These are phyloP conservation scores for Clarias gariepinus DNA, from an alignment of 2,113 vertebrate species.

Conservation along the genomic window DNA sequence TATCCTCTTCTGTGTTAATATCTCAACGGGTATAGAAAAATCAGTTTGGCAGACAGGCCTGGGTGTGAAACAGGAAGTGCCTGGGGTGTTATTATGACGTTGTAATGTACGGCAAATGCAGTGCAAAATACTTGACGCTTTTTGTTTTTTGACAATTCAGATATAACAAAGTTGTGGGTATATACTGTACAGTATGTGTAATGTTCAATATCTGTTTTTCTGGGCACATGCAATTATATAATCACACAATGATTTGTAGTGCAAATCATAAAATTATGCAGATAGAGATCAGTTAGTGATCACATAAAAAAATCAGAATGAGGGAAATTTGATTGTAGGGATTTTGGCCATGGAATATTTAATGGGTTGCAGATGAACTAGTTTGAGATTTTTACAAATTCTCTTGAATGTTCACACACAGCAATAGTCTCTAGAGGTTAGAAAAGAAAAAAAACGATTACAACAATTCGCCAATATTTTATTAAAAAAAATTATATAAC, in stretches of 20 bases:
- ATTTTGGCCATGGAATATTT: background rate
- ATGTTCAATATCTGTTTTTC: too few relatives aligned
- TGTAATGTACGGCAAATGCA: background rate
- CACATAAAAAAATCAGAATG: background rate
- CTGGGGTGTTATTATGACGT: background rate
- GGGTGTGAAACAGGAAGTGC: background rate
- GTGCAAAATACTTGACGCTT: background rate
- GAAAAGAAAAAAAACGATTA: background rate
- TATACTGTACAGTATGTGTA: background rate
- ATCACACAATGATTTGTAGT: background rate
- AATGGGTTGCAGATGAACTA: background rate
- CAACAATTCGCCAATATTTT: background rate
- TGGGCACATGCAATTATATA: background rate
- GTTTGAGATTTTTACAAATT: background rate
- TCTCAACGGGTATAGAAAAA: conserved; percentile 17
- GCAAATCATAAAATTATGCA: background rate
- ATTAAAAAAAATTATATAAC: too few relatives aligned
- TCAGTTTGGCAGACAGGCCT: conserved; percentile 15
- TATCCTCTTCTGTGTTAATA: conserved; percentile 53
- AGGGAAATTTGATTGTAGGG: background rate
- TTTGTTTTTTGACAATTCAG: background rate
- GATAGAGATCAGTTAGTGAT: background rate
- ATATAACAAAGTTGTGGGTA: background rate
- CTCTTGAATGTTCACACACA: background rate
- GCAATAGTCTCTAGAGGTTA: background rate